Evolutionary conservation across 1,140 invertebrate species (phyloP).

Genomic region (Agrilus planipennis): DNA sequence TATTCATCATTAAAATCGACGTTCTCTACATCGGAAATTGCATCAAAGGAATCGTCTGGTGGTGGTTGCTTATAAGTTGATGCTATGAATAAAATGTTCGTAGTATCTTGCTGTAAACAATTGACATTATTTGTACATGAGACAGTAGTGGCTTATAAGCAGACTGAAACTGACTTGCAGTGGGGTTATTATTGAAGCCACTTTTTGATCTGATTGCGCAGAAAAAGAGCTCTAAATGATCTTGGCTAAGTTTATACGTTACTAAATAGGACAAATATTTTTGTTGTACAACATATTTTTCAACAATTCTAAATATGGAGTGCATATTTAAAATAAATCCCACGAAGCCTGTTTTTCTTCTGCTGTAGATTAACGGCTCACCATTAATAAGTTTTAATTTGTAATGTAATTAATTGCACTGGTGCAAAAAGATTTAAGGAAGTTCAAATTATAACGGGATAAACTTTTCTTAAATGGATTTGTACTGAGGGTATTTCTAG

Average conservation of each 20-base stretch:
- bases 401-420: conserved; percentile 5
- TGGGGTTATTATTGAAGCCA: conserved; percentile 34
- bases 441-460: conserved; percentile 10
- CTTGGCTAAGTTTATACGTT: conserved; percentile 27
- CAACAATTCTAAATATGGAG: conserved; percentile 14
- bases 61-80: not conserved
- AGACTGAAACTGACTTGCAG: conserved; percentile 21
- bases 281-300: conserved; percentile 13
- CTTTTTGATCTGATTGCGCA: conserved; percentile 23
- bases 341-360: conserved; percentile 18
- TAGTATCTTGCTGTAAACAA: no score
- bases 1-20: not conserved
- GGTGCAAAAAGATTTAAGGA: conserved; percentile 6
- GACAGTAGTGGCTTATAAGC: conserved; percentile 23
- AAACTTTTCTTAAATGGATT: conserved; percentile 4
- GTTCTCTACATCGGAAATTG: not conserved
- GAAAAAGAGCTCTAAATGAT: conserved; percentile 35
- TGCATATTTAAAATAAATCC: conserved; percentile 16
- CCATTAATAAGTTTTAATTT: conserved; percentile 4
- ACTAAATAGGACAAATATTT: conserved; percentile 10
- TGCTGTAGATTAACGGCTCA: conserved; percentile 4
- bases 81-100: not conserved
- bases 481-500: conserved; percentile 13
- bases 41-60: not conserved
- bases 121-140: conserved; percentile 18